These are phyloP conservation scores for Folsomia manolachei DNA, from an alignment of 2,888 invertebrate species.

Conservation along the genomic window DNA sequence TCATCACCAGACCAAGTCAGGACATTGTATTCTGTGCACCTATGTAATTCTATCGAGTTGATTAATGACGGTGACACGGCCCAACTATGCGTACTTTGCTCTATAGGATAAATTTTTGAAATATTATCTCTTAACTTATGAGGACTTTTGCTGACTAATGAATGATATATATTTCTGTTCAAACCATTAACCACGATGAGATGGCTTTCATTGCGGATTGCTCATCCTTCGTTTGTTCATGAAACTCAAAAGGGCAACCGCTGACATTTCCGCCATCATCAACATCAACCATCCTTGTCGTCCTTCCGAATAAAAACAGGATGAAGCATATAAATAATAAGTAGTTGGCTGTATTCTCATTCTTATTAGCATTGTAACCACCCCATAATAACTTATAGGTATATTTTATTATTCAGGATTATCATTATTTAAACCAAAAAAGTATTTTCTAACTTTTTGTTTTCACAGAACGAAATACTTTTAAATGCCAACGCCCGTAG, in stretches of 20 bases:
- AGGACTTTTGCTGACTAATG: conserved; percentile 22
- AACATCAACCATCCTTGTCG: conserved; percentile 2
- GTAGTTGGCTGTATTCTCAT: background rate
- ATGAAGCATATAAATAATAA: background rate
- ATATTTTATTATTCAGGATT: background rate
- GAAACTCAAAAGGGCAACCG: conserved; percentile 39
- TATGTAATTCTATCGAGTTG: too few relatives aligned
- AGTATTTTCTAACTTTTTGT: background rate
- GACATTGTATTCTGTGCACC: too few relatives aligned
- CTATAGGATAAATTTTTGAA: conserved; percentile 36
- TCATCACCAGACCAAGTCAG: background rate
- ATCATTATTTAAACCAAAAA: too few relatives aligned
- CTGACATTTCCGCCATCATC: conserved; percentile 43
- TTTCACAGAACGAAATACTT: conserved; percentile 2
- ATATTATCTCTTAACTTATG: conserved; percentile 31
- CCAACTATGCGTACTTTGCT: conserved; percentile 26
- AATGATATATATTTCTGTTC: conserved; percentile 20
- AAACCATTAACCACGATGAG: conserved; percentile 15
- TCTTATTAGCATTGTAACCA: background rate
- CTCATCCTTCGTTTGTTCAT: too few relatives aligned
- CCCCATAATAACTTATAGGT: background rate
- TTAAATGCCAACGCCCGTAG: conserved; percentile 21
- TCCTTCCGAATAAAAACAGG: background rate
- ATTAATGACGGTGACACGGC: conserved; percentile 47
- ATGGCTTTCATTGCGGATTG: conserved; percentile 5